Base-by-base conservation (phyloP, 2,797 vertebrate genomes). In the Peromyscus attwateri region DNA sequence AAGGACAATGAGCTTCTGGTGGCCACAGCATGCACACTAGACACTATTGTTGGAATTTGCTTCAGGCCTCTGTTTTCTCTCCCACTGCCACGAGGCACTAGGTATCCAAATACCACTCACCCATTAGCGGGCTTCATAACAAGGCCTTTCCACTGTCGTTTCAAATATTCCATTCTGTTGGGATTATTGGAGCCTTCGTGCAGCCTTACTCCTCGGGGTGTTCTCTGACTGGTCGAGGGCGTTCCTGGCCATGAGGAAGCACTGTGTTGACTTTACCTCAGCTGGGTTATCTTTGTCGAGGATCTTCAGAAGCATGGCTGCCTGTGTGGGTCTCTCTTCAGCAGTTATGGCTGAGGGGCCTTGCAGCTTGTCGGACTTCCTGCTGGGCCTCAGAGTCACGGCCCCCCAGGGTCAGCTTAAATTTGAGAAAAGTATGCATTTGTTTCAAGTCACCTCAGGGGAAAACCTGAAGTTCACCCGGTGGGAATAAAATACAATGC, bases 21-120 rank as follows among this genome's bases (percentile, higher is more conserved):
- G 99, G 98, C 99, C 99, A 98, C 99, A 98, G 55, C 16, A 8
- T 99, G 99, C 98, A 99, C 99, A 8, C 99, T 99, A 97, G 99
- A 99, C 97, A 99, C 99, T 98, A 99, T 12, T 71, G 75, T 31
- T 3, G 17, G 99, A 97, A 99, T 98, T 99, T 99, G 90, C 99
- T 99, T 98, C 99, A 98, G 29, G 99, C 99, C 95, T 99, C 99
- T 94, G 55, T 99, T 99, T 98, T 99, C 99, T 98, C 99, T 99
- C 99, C 99, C 99, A 92, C 99, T 99, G 97, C 99, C 99, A 0
- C 99, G 99, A 97, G 99, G 99, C 97, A 99, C 99, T 95, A 99
- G 99, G 98, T 99, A 99, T 98, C 99, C 99, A 16, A 99, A 99
- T 87, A 99, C 99, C 98, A 99, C 99, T 49, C 99, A 99, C 99